These are phyloP conservation scores for Barypeithes pellucidus DNA, from an alignment of 2,888 invertebrate species.

Conservation along the genomic window DNA sequence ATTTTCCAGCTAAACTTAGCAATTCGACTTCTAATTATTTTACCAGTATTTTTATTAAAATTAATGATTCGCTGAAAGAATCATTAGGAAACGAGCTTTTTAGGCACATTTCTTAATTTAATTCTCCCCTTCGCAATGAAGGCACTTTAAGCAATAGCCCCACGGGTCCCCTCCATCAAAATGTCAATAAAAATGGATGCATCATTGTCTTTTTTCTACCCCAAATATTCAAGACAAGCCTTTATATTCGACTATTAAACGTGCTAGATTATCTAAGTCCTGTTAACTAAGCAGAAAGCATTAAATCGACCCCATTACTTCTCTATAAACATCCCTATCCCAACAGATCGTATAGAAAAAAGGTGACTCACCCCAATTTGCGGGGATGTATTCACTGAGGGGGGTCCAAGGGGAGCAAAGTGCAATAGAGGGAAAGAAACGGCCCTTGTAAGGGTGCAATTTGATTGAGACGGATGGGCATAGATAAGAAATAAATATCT, in stretches of 20 bases:
- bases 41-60: not conserved
- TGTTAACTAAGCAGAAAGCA: not conserved
- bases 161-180: constrained; percentile 2
- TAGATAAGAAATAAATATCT: constrained; percentile 38
- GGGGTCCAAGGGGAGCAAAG: constrained; percentile 28
- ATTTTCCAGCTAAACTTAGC: too few species aligned
- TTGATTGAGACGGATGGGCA: constrained; percentile 44
- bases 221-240: constrained; percentile 15
- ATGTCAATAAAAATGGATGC: constrained; percentile 27
- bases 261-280: not conserved
- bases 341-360: constrained; percentile 15
- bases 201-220: constrained; percentile 24
- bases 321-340: not conserved
- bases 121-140: not conserved
- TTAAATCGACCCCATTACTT: not conserved
- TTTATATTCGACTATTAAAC: constrained; percentile 8
- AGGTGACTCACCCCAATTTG: constrained; percentile 37
- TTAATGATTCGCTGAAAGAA: not conserved
- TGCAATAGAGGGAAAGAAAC: constrained; percentile 34
- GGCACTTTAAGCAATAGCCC: constrained; percentile 15
- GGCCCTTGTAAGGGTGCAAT: constrained; percentile 22
- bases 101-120: not conserved
- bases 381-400: constrained; percentile 16
- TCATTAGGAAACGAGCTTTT: not conserved
- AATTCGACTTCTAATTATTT: too few species aligned